Conservation (phyloP, 2,888 invertebrate species). For the Biston betularia region DNA sequence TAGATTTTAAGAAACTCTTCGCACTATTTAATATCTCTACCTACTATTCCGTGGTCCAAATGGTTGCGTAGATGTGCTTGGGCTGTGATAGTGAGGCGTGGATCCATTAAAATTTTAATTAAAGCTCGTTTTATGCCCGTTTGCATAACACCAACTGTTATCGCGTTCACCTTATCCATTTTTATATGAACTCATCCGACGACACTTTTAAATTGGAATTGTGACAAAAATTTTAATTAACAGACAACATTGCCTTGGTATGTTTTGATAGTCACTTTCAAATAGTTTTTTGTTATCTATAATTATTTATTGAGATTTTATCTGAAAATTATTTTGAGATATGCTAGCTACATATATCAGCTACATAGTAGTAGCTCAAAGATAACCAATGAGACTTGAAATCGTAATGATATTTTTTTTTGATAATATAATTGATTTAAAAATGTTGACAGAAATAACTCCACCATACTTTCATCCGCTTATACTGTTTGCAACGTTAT, state of each 20-base stretch:
- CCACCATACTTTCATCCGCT: too few relatives aligned
- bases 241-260: slow-evolving; percentile 5
- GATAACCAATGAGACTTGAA: too few relatives aligned
- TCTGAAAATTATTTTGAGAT: too few relatives aligned
- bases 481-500: too few relatives aligned
- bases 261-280: slow-evolving; percentile 10
- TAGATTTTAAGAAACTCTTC: background rate
- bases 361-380: too few relatives aligned
- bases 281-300: background rate
- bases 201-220: slow-evolving; percentile 45
- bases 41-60: background rate
- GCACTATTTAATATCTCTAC: background rate
- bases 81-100: slow-evolving; percentile 48
- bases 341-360: too few relatives aligned
- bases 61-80: slow-evolving; percentile 21
- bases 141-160: slow-evolving; percentile 44
- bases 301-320: too few relatives aligned
- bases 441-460: too few relatives aligned
- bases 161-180: slow-evolving; percentile 41
- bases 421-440: too few relatives aligned
- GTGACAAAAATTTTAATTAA: slow-evolving; percentile 35
- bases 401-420: too few relatives aligned
- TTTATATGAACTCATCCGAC: slow-evolving; percentile 42
- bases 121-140: slow-evolving; percentile 49
- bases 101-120: slow-evolving; percentile 66